Evolutionary conservation across 2,888 invertebrate genomes (phyloP).

Genomic region (Macropis europaea): DNA sequence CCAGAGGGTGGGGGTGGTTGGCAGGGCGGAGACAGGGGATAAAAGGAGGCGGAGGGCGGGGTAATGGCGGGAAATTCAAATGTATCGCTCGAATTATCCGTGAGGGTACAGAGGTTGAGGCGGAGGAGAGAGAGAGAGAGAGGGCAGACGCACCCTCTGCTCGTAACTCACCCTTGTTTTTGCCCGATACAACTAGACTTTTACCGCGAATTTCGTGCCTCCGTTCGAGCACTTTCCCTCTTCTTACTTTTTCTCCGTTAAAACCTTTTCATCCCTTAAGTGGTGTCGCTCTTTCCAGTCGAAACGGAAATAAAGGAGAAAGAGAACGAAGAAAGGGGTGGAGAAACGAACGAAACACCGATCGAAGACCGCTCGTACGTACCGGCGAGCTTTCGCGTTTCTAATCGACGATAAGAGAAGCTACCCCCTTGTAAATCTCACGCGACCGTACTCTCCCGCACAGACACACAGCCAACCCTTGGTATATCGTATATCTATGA

Average conservation of each 20-base stretch:
- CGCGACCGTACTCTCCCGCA: conserved; percentile 49
- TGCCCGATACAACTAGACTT: conserved; percentile 69
- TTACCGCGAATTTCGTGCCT: conserved; percentile 61
- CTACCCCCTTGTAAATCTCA: conserved; percentile 64
- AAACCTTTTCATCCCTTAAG: conserved; percentile 48
- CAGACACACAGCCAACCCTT: conserved; percentile 29
- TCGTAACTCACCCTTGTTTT: conserved; percentile 78
- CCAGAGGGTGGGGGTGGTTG: conserved; percentile 11
- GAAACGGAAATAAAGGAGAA: conserved; percentile 27
- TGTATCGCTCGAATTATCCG: conserved; percentile 76
- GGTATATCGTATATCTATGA: conserved; percentile 71
- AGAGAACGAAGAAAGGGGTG: no score
- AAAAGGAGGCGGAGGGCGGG: conserved; percentile 46
- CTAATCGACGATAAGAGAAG: conserved; percentile 66
- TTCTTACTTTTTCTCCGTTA: conserved; percentile 35
- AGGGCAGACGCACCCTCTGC: conserved; percentile 60
- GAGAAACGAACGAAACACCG: background rate
- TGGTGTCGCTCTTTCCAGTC: conserved; percentile 40
- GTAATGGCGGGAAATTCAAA: conserved; percentile 77
- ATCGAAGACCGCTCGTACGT: conserved; percentile 29
- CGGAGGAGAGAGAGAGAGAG: conserved; percentile 22
- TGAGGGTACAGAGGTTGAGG: conserved; percentile 33
- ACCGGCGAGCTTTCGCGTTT: conserved; percentile 51
- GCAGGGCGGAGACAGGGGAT: conserved; percentile 9
- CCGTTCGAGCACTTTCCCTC: conserved; percentile 37